Conservation (phyloP, 1,140 invertebrate species). For the Antheraea pernyi region DNA sequence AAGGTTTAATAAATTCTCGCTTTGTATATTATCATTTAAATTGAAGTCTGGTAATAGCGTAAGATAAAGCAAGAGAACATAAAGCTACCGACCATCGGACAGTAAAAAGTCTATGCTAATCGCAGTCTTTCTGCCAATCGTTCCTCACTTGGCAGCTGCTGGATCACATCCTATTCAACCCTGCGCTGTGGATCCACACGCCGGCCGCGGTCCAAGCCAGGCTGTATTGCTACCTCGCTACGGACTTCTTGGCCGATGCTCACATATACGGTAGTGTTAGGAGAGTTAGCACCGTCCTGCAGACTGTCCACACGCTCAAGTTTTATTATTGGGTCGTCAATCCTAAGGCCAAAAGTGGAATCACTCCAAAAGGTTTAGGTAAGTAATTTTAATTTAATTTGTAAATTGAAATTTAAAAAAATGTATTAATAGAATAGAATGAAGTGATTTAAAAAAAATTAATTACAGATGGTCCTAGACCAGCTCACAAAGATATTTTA, state of each 20-base stretch:
- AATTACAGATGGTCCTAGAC: slow-evolving; percentile 93
- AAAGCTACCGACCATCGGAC: slow-evolving; percentile 68
- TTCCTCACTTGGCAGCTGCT: slow-evolving; percentile 92
- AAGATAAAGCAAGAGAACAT: slow-evolving; percentile 57
- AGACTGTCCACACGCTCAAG: slow-evolving; percentile 98
- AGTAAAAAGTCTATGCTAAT: slow-evolving; percentile 70
- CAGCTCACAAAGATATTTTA: slow-evolving; percentile 95
- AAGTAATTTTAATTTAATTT: slow-evolving; percentile 49
- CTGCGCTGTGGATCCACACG: slow-evolving; percentile 98
- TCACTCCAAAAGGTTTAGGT: slow-evolving; percentile 96
- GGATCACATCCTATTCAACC: slow-evolving; percentile 99
- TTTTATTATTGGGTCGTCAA: slow-evolving; percentile 99
- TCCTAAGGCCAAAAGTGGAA: slow-evolving; percentile 96
- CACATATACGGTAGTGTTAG: slow-evolving; percentile 98
- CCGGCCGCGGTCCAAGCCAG: slow-evolving; percentile 97
- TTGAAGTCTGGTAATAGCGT: slow-evolving; percentile 18
- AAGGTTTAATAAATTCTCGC: not conserved
- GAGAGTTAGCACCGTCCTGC: slow-evolving; percentile 97
- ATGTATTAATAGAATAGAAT: not conserved
- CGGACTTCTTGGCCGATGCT: slow-evolving; percentile 97
- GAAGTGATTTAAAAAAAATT: not conserved
- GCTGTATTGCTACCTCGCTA: slow-evolving; percentile 98
- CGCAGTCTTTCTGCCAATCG: slow-evolving; percentile 70
- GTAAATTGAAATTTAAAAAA: not conserved
- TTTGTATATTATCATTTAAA: not conserved